Evolutionary conservation across 1,140 invertebrate genomes (phyloP).

Genomic region (Scaptomyza montana): DNA sequence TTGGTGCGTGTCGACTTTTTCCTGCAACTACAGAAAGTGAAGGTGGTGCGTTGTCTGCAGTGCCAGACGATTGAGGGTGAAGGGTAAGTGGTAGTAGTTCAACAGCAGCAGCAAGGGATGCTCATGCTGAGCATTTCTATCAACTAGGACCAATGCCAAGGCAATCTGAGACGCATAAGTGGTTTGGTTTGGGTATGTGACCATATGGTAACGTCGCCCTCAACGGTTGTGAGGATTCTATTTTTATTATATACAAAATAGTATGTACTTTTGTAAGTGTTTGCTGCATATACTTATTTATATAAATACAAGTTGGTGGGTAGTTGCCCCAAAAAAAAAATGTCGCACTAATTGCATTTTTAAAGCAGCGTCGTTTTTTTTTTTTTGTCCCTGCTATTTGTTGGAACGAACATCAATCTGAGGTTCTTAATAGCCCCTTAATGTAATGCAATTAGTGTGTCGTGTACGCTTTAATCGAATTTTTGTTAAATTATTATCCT

Average conservation of each 20-base stretch:
- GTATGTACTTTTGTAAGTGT: too few species aligned
- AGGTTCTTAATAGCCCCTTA: slow-evolving; percentile 52
- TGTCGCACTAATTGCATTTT: slow-evolving; percentile 62
- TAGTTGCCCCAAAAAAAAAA: slow-evolving; percentile 30
- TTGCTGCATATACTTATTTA: neutral
- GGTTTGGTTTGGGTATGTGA: slow-evolving; percentile 61
- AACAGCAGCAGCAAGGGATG: slow-evolving; percentile 59
- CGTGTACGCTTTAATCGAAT: slow-evolving; percentile 70
- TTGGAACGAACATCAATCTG: slow-evolving; percentile 39
- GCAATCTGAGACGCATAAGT: slow-evolving; percentile 63
- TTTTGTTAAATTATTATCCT: slow-evolving; percentile 69
- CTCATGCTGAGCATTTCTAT: slow-evolving; percentile 40
- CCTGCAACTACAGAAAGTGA: slow-evolving; percentile 19
- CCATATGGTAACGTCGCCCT: slow-evolving; percentile 67
- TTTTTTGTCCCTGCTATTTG: slow-evolving; percentile 8
- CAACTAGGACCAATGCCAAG: slow-evolving; percentile 36
- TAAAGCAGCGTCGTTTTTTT: slow-evolving; percentile 19
- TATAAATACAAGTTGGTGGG: slow-evolving; percentile 5
- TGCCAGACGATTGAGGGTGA: slow-evolving; percentile 11
- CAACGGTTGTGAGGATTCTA: slow-evolving; percentile 44
- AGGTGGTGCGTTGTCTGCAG: slow-evolving; percentile 43
- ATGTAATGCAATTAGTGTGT: slow-evolving; percentile 69
- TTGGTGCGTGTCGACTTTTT: slow-evolving; percentile 32
- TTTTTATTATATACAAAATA: slow-evolving; percentile 20
- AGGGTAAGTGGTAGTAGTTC: slow-evolving; percentile 4